phyloP scores from a whole-genome alignment of 2,797 vertebrate species.

The Acanthurus leucopareius region DNA sequence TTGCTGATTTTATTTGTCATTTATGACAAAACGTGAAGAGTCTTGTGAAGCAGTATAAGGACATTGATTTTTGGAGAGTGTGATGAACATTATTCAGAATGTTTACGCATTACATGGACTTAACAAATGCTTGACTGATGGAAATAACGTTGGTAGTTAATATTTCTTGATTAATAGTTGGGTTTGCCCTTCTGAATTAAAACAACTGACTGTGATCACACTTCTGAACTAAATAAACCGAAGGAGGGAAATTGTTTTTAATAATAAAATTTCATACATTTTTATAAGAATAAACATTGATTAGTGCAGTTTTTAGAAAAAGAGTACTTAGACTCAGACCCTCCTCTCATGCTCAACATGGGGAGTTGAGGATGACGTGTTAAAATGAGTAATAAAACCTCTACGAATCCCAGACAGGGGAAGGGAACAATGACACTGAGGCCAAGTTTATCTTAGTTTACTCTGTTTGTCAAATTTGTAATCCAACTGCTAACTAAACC shows the following conservation, averaged over 20 bases:
- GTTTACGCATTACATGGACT: too few species aligned
- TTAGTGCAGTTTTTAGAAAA: not conserved
- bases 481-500: slow-evolving; percentile 27
- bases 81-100: too few species aligned
- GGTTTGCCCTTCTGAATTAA: not conserved
- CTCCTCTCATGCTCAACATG: not conserved
- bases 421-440: not conserved
- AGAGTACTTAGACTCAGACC: not conserved
- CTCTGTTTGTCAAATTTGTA: slow-evolving; percentile 49
- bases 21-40: too few species aligned
- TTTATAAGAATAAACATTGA: slow-evolving; percentile 1
- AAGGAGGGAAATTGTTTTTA: not conserved
- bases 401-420: slow-evolving; percentile 36
- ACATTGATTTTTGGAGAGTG: too few species aligned
- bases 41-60: too few species aligned
- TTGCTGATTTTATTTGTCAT: too few species aligned
- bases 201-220: not conserved
- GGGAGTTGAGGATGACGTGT: slow-evolving; percentile 2
- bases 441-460: slow-evolving; percentile 49
- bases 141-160: too few species aligned
- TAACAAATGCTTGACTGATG: too few species aligned
- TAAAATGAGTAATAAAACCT: slow-evolving; percentile 44
- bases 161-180: too few species aligned
- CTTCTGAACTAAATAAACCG: slow-evolving; percentile 2
- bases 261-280: not conserved